Percentiles rank a stretch among this genome's conserved stretches.
phyloP scores from a whole-genome alignment of 2,113 vertebrate genomes.

The Mystacornis crossleyi region DNA sequence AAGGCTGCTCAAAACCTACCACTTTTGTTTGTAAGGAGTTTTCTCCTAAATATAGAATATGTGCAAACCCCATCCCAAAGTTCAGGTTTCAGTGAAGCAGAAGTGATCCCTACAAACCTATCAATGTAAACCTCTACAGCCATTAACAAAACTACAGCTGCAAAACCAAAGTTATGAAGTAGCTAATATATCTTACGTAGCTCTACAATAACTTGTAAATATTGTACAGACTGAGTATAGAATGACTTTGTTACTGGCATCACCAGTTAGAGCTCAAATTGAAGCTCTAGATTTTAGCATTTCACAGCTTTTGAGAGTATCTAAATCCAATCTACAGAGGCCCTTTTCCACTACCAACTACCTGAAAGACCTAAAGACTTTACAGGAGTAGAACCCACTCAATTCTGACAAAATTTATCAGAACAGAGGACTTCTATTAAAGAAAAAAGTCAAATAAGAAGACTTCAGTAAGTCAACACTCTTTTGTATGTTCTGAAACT shows the following conservation, averaged over 20 bases:
- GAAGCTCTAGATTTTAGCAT: neutral
- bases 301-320: neutral
- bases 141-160: neutral
- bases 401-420: neutral
- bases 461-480: neutral
- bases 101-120: neutral
- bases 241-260: neutral
- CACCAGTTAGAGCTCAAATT: neutral
- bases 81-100: neutral
- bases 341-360: neutral
- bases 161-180: neutral
- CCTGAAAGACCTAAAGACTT: neutral
- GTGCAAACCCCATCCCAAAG: neutral
- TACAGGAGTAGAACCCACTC: neutral
- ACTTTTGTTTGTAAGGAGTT: neutral
- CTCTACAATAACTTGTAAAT: neutral
- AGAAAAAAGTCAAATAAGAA: neutral
- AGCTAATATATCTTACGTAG: neutral
- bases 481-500: neutral
- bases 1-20: neutral
- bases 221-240: neutral
- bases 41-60: neutral
- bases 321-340: neutral
- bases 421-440: neutral
- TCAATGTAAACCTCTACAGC: neutral